Conservation (phyloP, 2,888 invertebrate species). For the Teleogryllus oceanicus region DNA sequence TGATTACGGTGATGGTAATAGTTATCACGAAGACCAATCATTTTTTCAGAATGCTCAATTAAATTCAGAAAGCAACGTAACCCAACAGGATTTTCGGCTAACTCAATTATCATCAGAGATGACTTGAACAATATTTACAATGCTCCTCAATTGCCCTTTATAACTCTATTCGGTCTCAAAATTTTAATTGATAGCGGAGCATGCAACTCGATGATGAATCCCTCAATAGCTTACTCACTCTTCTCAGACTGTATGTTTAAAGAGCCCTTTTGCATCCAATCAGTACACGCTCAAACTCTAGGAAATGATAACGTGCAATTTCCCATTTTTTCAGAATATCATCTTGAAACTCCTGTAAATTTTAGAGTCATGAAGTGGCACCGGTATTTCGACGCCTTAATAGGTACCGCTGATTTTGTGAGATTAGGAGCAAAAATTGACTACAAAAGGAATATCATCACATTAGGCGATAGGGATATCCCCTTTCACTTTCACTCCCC, state of each 20-base stretch:
- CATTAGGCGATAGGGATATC: not conserved
- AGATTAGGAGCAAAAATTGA: not conserved
- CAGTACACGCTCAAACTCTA: not conserved
- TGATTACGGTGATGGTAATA: too few relatives aligned
- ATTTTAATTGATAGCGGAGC: slow-evolving; percentile 18
- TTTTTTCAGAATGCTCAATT: too few relatives aligned
- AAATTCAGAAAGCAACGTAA: too few relatives aligned
- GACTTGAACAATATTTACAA: too few relatives aligned
- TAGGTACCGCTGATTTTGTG: not conserved
- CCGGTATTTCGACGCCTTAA: not conserved
- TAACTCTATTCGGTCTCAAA: not conserved
- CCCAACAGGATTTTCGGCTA: too few relatives aligned
- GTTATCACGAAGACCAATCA: too few relatives aligned
- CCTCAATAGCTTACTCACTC: too few relatives aligned
- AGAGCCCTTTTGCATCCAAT: not conserved
- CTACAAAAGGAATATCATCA: not conserved
- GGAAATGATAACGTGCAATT: not conserved
- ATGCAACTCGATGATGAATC: too few relatives aligned
- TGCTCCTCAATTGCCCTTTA: too few relatives aligned
- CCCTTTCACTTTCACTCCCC: not conserved
- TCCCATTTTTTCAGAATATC: not conserved
- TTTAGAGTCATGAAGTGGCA: not conserved
- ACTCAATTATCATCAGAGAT: too few relatives aligned
- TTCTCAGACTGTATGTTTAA: not conserved
- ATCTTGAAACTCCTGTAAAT: not conserved